phyloP scores from a whole-genome alignment of 2,113 vertebrate species.

The Prinia subflava region DNA sequence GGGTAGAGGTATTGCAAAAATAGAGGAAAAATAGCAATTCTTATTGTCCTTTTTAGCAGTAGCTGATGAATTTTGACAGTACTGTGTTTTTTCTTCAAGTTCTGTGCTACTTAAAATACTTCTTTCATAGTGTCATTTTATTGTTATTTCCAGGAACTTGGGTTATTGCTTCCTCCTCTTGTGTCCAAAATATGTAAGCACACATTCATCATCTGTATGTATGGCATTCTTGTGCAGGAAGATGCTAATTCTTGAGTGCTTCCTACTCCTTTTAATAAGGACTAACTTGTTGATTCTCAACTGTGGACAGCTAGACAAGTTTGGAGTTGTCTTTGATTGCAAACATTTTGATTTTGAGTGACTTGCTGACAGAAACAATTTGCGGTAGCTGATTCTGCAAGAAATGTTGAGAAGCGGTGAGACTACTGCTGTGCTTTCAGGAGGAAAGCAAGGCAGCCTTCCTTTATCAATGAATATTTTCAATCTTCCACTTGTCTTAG shows the following conservation, averaged over 20 bases:
- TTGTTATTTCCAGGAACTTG: background rate
- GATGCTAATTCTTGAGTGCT: background rate
- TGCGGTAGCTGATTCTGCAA: background rate
- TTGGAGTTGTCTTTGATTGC: constrained; percentile 7
- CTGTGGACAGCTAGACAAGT: constrained; percentile 1
- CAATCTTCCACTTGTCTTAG: background rate
- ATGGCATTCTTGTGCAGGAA: background rate
- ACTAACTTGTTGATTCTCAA: background rate
- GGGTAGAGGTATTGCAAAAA: background rate
- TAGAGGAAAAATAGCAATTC: background rate
- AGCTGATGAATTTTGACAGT: background rate
- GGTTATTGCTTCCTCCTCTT: background rate
- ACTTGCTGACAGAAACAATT: background rate
- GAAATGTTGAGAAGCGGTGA: background rate
- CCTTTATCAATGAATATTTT: background rate
- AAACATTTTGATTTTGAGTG: constrained; percentile 42
- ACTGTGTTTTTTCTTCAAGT: background rate
- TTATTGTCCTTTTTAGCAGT: background rate
- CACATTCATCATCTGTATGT: background rate
- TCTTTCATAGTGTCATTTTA: background rate
- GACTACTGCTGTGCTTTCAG: background rate
- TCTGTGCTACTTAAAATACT: background rate
- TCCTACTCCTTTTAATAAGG: background rate
- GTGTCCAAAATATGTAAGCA: background rate
- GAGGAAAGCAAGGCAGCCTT: background rate